These are phyloP conservation scores for Toxonevra muliebris DNA, from an alignment of 2,888 invertebrate species.

Conservation along the genomic window DNA sequence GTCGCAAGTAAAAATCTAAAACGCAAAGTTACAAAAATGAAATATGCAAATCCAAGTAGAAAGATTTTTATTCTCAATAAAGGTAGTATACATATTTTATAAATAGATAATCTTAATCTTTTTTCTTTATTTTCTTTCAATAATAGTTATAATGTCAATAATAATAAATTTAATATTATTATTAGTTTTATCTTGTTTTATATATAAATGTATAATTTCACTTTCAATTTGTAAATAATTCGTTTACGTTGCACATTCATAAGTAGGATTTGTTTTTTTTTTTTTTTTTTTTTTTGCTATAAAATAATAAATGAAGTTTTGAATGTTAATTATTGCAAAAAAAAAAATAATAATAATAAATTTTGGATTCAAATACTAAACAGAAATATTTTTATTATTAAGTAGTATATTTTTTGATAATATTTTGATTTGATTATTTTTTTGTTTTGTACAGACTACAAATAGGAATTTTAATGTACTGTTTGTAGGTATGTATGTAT, in stretches of 20 bases:
- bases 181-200: background rate
- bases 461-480: constrained; percentile 28
- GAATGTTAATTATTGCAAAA: too few species aligned
- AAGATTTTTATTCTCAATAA: constrained; percentile 31
- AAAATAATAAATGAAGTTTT: too few species aligned
- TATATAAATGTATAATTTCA: too few species aligned
- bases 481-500: constrained; percentile 7
- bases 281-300: constrained; percentile 31
- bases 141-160: constrained; percentile 13
- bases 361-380: too few species aligned
- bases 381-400: too few species aligned
- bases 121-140: constrained; percentile 9
- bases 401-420: too few species aligned
- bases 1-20: too few species aligned
- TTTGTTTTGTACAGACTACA: constrained; percentile 28
- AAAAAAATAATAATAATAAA: too few species aligned
- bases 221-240: too few species aligned
- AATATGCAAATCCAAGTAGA: too few species aligned
- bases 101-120: constrained; percentile 26
- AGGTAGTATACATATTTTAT: constrained; percentile 27
- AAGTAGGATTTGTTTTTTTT: background rate
- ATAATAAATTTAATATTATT: background rate
- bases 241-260: background rate
- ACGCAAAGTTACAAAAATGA: too few species aligned
- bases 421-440: too few species aligned